Percentiles rank a stretch among this genome's conserved stretches.
These are phyloP conservation scores for Mormyrus lacerda DNA, from an alignment of 2,113 vertebrate genomes.

Conservation along the genomic window DNA sequence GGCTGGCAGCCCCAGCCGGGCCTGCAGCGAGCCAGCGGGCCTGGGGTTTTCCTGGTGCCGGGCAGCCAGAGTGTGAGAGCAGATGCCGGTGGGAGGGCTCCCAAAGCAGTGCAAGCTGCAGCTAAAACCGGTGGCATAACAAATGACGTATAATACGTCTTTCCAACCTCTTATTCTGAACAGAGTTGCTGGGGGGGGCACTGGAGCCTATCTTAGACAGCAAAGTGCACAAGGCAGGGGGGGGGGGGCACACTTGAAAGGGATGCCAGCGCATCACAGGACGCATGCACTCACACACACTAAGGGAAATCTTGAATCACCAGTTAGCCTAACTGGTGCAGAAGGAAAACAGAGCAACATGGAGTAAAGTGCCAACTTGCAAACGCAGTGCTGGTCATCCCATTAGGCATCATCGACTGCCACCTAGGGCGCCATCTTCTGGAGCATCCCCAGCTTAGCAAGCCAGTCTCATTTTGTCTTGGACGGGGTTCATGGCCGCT, in stretches of 20 bases:
- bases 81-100: background rate
- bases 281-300: background rate
- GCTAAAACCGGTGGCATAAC: background rate
- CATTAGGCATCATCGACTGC: background rate
- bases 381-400: background rate
- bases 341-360: background rate
- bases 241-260: background rate
- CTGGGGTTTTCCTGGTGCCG: slow-evolving; percentile 5
- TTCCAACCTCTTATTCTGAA: background rate
- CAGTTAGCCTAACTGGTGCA: background rate
- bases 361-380: background rate
- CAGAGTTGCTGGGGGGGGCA: background rate
- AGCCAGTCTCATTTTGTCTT: background rate
- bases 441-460: background rate
- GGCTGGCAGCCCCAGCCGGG: background rate
- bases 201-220: background rate
- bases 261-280: background rate
- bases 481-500: background rate
- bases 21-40: background rate
- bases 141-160: background rate
- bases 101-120: background rate
- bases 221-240: background rate
- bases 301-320: background rate
- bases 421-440: background rate
- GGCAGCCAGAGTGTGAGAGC: background rate